Base-by-base conservation (phyloP, 2,113 vertebrate species). In the Excalfactoria chinensis region DNA sequence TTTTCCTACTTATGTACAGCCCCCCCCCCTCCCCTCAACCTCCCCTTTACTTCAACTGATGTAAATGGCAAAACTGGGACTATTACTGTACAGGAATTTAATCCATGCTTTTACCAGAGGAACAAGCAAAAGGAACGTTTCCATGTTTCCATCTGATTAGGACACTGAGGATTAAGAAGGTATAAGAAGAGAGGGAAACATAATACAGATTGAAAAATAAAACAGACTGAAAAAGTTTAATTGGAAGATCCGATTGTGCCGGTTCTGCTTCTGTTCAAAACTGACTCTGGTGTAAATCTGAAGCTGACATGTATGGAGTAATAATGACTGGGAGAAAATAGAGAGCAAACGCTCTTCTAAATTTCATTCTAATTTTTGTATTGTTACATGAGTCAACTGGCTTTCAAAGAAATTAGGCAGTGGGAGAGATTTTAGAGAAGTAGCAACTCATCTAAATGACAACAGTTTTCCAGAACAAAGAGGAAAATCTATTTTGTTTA, bases 261-360 rank as follows among this genome's bases (percentile, higher is more conserved):
- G 83, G 58, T 23, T 93, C 88, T 75, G 18, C 7, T 91, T 88
- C 78, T 48, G 37, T 48, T 92, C 67, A 77, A 21, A 92, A 67
- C 40, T 75, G 30, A 35, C 17, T 74, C 48, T 88, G 55, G 9
- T 86, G 26, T 92, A 89, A 93, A 80, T 73, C 81, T 84, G 67
- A 94, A 92, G 28, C 44, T 89, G 90, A 80, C 53, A 70, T 56
- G 37, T 32, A 43, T 18, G 60, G 51, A 86, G 40, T 63, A 91
- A 86, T 76, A 86, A 91, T 25, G 53, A 84, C 76, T 43, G 64
- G 55, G 22, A 69, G 9, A 77, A 95, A 96, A 89, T 53, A 80
- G 4, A 72, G 70, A 87, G 9, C 53, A 93, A 92, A 93, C 48
- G 30, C 8, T 58, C 25, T 78, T 94, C 64, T 90, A 19, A 19